These are phyloP conservation scores for Callinectes sapidus DNA, from an alignment of 2,888 invertebrate species.

Conservation along the genomic window DNA sequence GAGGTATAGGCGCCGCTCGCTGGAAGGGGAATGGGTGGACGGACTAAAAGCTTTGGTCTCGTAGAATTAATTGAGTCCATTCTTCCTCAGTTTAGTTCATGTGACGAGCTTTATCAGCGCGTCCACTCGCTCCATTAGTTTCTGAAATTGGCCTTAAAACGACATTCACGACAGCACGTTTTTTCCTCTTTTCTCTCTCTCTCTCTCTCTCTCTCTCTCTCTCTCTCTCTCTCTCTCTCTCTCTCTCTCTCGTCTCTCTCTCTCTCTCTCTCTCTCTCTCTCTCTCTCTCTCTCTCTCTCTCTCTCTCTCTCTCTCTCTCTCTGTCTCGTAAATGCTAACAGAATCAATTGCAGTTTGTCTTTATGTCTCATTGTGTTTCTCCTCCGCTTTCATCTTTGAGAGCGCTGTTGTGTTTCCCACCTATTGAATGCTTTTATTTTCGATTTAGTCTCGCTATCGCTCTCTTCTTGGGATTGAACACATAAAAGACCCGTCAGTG, in stretches of 20 bases:
- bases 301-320: neutral
- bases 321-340: neutral
- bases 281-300: constrained; percentile 1
- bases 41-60: neutral
- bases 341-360: neutral
- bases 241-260: neutral
- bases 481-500: no score
- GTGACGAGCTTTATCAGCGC: constrained; percentile 5
- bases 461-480: no score
- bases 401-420: no score
- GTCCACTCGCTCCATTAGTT: constrained; percentile 5
- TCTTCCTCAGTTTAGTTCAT: constrained; percentile 9
- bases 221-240: neutral
- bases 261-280: neutral
- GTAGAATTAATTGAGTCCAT: constrained; percentile 13
- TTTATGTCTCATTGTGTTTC: neutral
- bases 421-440: no score
- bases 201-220: constrained; percentile 30
- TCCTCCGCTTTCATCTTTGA: neutral
- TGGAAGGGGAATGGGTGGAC: neutral
- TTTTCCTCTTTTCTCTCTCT: constrained; percentile 20
- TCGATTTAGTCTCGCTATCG: no score
- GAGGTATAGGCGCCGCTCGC: neutral
- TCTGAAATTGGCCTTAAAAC: constrained; percentile 27
- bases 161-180: neutral